Evolutionary conservation across 37 sponge, comb jelly and placozoan species (phyloP).

Genomic region (Cladorhizidae sp.): DNA sequence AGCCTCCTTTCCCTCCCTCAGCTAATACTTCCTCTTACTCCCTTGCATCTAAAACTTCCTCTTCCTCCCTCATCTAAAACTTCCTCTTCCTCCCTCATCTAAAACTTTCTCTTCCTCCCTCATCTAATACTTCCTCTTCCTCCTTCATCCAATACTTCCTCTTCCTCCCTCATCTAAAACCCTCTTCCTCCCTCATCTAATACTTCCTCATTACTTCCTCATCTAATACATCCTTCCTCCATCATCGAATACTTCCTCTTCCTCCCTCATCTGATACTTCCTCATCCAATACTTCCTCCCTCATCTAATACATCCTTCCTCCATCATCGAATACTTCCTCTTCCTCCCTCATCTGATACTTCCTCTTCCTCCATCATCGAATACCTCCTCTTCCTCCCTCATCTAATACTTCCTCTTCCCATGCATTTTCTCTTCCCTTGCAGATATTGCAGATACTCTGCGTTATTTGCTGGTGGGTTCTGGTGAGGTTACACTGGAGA

Average conservation of each 20-base stretch:
- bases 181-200: no score
- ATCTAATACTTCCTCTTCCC: background rate
- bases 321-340: no score
- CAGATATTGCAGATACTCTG: conserved; percentile 84
- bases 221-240: background rate
- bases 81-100: no score
- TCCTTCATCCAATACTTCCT: no score
- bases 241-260: background rate
- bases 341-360: background rate
- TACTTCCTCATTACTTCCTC: background rate
- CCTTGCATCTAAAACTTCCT: no score
- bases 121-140: no score
- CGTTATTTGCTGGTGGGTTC: conserved; percentile 74
- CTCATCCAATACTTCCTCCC: background rate
- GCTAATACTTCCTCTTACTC: no score
- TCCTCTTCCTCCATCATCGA: no score
- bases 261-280: background rate
- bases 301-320: background rate
- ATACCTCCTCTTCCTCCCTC: background rate
- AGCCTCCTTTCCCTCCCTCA: no score
- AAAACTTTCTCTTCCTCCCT: no score
- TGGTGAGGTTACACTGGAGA: conserved; percentile 61
- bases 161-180: no score
- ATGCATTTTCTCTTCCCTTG: background rate
- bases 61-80: no score